A percentile compares a stretch with the other conserved stretches of the same genome.
These are phyloP conservation scores for Trichopoda pennipes DNA, from an alignment of 2,888 invertebrate genomes.

Conservation along the genomic window DNA sequence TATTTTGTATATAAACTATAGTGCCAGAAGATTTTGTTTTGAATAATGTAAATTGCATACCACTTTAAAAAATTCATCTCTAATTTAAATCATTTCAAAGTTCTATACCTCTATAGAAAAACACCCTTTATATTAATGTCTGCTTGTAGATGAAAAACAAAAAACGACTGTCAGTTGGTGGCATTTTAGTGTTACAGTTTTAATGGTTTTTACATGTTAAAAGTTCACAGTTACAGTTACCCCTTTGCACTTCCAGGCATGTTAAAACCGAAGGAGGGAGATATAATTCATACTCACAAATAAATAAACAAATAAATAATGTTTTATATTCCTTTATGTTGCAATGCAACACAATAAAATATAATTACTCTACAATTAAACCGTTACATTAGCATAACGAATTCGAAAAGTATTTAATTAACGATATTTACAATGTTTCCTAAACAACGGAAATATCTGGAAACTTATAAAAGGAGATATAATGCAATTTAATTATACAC, in stretches of 20 bases:
- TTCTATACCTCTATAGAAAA: no score
- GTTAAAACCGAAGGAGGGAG: background rate
- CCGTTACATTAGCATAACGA: conserved; percentile 40
- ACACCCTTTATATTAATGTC: background rate
- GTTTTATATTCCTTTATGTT: background rate
- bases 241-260: conserved; percentile 13
- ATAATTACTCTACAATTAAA: conserved; percentile 39
- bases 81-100: no score
- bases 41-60: no score
- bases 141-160: background rate
- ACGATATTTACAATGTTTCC: conserved; percentile 19
- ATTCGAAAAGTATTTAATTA: conserved; percentile 35
- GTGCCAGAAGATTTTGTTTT: no score
- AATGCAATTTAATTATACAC: no score
- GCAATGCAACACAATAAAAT: no score
- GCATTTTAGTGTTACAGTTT: conserved; percentile 60
- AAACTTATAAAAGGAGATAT: no score
- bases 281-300: background rate
- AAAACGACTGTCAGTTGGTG: conserved; percentile 42
- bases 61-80: no score
- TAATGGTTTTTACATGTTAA: conserved; percentile 53
- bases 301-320: conserved; percentile 18
- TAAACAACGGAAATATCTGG: background rate
- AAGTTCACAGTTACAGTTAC: conserved; percentile 46
- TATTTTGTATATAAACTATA: no score